Evolutionary conservation across 1,140 invertebrate genomes (phyloP).

Genomic region (Nephotettix cincticeps): DNA sequence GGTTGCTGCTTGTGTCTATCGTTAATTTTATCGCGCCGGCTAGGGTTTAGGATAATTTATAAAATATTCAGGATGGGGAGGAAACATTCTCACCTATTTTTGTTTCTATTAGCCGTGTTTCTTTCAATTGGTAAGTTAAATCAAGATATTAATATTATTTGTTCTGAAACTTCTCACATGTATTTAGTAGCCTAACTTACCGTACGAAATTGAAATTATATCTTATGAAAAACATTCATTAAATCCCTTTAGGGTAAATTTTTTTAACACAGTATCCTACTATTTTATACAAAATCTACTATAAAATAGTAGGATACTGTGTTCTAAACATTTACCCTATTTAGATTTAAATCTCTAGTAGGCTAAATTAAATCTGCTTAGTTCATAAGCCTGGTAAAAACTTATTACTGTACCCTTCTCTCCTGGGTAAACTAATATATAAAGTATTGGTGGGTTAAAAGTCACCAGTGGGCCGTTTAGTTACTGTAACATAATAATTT

Average conservation of each 20-base stretch:
- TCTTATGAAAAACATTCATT: neutral
- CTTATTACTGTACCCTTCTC: no score
- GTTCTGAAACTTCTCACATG: neutral
- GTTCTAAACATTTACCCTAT: no score
- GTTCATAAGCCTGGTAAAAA: no score
- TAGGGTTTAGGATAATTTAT: neutral
- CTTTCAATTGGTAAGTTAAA: neutral
- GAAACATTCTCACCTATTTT: neutral
- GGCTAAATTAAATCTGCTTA: neutral
- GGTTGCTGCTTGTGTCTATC: neutral
- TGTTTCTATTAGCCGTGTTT: neutral
- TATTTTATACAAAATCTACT: no score
- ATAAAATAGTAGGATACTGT: no score
- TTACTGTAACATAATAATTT: no score
- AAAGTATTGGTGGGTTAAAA: no score
- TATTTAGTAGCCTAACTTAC: neutral
- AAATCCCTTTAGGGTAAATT: neutral
- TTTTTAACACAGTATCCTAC: no score
- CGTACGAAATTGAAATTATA: neutral
- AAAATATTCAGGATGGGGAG: neutral
- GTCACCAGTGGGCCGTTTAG: no score
- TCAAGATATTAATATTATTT: no score
- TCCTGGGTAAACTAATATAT: no score
- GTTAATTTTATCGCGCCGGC: neutral
- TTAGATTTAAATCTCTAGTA: neutral